Evolutionary conservation across 2,113 vertebrate genomes (phyloP).

Genomic region (Pitta sordida): DNA sequence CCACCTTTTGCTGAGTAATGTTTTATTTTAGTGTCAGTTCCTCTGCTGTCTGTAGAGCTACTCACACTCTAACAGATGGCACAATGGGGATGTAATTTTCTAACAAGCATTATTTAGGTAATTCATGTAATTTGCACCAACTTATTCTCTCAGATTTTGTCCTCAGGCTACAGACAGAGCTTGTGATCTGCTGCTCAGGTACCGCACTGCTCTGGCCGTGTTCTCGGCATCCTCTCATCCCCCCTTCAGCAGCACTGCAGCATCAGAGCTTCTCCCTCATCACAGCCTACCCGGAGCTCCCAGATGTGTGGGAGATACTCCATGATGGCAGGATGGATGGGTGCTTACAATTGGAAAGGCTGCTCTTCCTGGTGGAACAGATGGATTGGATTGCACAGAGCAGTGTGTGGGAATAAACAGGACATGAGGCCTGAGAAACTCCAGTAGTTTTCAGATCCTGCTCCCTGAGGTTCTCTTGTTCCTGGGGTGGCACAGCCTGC

Average conservation of each 20-base stretch:
- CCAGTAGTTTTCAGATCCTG: neutral
- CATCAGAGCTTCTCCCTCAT: neutral
- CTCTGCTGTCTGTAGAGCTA: neutral
- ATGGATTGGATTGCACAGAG: neutral
- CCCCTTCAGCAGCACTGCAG: neutral
- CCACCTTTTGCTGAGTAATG: neutral
- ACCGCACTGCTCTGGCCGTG: neutral
- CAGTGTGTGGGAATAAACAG: neutral
- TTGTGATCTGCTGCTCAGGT: neutral
- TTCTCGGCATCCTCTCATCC: neutral
- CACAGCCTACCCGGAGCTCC: neutral
- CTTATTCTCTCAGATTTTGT: neutral
- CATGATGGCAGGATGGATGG: neutral
- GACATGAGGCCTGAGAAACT: neutral
- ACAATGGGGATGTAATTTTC: neutral
- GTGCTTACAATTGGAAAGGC: neutral
- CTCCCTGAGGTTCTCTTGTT: neutral
- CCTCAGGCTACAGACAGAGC: neutral
- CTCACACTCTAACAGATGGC: neutral
- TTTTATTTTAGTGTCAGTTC: neutral
- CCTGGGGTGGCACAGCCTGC: neutral
- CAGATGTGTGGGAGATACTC: neutral
- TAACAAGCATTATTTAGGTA: neutral
- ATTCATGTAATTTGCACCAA: constrained; percentile 13
- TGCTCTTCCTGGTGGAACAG: neutral